Base-by-base conservation (phyloP, 1,140 invertebrate species). In the Solenopsis invicta region DNA sequence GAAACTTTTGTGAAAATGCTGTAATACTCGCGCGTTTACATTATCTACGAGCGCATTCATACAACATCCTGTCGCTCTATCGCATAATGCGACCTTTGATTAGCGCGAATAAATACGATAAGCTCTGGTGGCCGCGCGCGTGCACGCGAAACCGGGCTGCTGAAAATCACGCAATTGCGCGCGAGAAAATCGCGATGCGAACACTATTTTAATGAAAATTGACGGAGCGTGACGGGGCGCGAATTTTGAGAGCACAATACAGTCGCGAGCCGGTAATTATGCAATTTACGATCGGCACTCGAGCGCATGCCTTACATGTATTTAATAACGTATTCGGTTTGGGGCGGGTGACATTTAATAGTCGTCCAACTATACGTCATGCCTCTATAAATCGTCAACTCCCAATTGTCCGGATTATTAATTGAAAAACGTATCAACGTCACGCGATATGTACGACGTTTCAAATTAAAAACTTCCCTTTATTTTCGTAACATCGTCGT, bases 271-370 rank as follows among this genome's bases (percentile, higher is more conserved):
- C 45, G 5, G 16, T 86, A 75, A 86, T 89, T 88, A 76, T 9
- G 29, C 61, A 74, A 89, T 87, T 89, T 89, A 87, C 50, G 69
- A 89, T 81, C 41, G 59, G 6, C 24, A 41, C 12, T 45, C 45
- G 29, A 54, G 9, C 41, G 24, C 50, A 41, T 12, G 41, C 34
- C 45, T 64, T 74, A 61, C 87, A 76, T 86, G 52, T 54, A 88
- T 89, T 89, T 89, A 89, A 89, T 89, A 80, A 89, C 24, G 16
- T 29, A 56, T 86, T 86, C 29, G 16, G 10, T 56, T 50, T 10
- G 29, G 0, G 34, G 12, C n/a, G 62, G 4, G 2, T 52, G 13
- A 16, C 10, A 29, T 67, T 88, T 78, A 64, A 85, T 69, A 52
- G 61, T 85, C 21, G 16, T 21, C 18, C 16, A 84, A 85, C 54